Base-by-base conservation (phyloP, 1,140 invertebrate species). In the Drosophila sturtevanti region DNA sequence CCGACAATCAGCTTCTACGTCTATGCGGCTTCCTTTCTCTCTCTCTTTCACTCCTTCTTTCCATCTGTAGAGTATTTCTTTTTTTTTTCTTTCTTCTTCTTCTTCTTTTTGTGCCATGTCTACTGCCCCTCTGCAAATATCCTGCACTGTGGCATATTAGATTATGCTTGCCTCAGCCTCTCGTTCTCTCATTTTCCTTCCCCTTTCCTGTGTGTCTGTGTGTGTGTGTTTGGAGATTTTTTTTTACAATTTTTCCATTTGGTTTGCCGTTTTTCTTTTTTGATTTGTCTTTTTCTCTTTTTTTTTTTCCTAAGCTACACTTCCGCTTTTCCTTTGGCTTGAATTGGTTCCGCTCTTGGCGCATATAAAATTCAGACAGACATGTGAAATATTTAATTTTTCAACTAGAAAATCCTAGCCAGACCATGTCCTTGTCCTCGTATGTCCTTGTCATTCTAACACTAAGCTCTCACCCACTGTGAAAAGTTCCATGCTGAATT, bases 351-450 rank as follows among this genome's bases (percentile, higher is more conserved):
- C 41, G 48, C 38, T 54, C 55, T 54, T 67, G 52, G 41, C 60
- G 67, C 75, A 73, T 75, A 74, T 76, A 76, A 79, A 79, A 77
- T 79, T 79, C 73, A 76, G 76, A 69, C 73, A 79, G 77, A 79
- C 73, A 79, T 79, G 68, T 79, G 77, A 79, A 72, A 77, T 79
- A 79, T 79, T 79, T 69, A 79, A 79, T 79, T 79, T 76, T 69
- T 79, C 77, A 79, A 75, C 62, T 71, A 63, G 71, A 51, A 77
- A 77, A 77, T 74, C 73, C 68, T 65, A 63, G 35, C 16, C 27
- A 41, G 59, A 38, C 14, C 31, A 38, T 31, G 56, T 56, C 64
- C 58, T 51, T 52, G 59, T 68, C 48, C 72, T 74, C 24, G 11
- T 35, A 55, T 44, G 41, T 44, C 58, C 34, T 69, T 54, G 55